A percentile compares a stretch with the other conserved stretches of the same genome.
phyloP scores from a whole-genome alignment of 2,113 vertebrate species.

The Elephas maximus region DNA sequence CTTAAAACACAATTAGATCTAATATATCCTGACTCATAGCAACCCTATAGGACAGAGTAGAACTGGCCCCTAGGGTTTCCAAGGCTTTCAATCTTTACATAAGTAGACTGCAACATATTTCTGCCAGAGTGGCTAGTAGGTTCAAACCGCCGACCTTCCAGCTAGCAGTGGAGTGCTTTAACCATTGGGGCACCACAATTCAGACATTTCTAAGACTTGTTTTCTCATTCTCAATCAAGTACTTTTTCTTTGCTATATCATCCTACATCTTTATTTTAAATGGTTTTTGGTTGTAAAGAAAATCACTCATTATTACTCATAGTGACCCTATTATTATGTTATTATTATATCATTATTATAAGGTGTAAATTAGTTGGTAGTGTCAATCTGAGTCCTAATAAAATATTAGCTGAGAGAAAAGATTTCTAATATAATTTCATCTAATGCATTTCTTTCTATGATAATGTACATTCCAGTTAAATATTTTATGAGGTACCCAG shows the following conservation, averaged over 20 bases:
- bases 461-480: slow-evolving; percentile 14
- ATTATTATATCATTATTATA: background rate
- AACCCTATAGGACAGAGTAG: too few species aligned
- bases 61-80: too few species aligned
- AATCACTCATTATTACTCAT: background rate
- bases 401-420: slow-evolving; percentile 44
- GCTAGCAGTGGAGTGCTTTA: too few species aligned
- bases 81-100: too few species aligned
- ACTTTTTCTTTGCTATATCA: background rate
- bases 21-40: too few species aligned
- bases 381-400: background rate
- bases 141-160: too few species aligned
- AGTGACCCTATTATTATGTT: too few species aligned
- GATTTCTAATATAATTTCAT: background rate
- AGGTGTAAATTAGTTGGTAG: slow-evolving; percentile 15
- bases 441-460: slow-evolving; percentile 17
- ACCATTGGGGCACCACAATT: background rate
- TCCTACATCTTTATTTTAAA: slow-evolving; percentile 35
- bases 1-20: background rate
- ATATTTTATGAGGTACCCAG: slow-evolving; percentile 34
- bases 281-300: slow-evolving; percentile 39
- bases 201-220: background rate
- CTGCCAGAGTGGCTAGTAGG: too few species aligned
- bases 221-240: slow-evolving; percentile 46
- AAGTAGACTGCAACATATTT: too few species aligned